A percentile compares a stretch with the other conserved stretches of the same genome.
These are phyloP conservation scores for Hydrozoanthus gracilis DNA, from an alignment of 92 coral and sea anemone genomes.

Conservation along the genomic window DNA sequence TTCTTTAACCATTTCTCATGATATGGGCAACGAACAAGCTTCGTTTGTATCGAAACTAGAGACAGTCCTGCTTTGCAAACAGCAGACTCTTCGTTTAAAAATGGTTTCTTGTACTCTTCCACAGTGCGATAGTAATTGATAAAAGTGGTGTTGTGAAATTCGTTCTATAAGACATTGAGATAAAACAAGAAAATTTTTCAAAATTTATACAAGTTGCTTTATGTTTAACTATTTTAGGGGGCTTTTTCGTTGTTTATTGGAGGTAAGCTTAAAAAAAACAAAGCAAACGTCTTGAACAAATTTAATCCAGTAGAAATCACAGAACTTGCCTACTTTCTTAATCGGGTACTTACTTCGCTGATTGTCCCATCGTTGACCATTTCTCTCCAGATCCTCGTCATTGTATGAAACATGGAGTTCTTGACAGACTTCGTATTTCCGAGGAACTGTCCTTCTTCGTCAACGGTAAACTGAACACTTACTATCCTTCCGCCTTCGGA, in stretches of 20 bases:
- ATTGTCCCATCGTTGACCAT: too few species aligned
- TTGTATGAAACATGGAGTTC: constrained; percentile 71
- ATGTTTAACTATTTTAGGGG: not conserved
- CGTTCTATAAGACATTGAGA: constrained; percentile 54
- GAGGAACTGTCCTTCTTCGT: constrained; percentile 74
- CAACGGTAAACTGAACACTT: constrained; percentile 70
- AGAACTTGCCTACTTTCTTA: not conserved
- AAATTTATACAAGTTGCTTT: not conserved
- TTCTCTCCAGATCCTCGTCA: constrained; percentile 75
- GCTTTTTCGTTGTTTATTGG: not conserved
- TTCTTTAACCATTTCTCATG: constrained; percentile 71
- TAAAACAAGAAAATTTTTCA: not conserved
- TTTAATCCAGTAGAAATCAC: too few species aligned
- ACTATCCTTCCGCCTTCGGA: constrained; percentile 67
- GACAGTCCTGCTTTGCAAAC: constrained; percentile 76
- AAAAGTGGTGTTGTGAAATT: constrained; percentile 74
- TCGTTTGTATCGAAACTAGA: constrained; percentile 77
- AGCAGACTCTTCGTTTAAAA: constrained; percentile 64
- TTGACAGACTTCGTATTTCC: constrained; percentile 66
- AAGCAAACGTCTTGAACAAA: too few species aligned
- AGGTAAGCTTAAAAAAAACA: not conserved
- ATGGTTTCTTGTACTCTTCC: constrained; percentile 77
- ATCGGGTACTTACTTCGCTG: constrained; percentile 53
- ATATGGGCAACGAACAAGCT: constrained; percentile 74
- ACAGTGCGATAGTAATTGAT: constrained; percentile 72